Evolutionary conservation across 2,888 invertebrate species (phyloP), one percentile per base, ranked within the genome.

Genomic region (Taenaris catops): DNA sequence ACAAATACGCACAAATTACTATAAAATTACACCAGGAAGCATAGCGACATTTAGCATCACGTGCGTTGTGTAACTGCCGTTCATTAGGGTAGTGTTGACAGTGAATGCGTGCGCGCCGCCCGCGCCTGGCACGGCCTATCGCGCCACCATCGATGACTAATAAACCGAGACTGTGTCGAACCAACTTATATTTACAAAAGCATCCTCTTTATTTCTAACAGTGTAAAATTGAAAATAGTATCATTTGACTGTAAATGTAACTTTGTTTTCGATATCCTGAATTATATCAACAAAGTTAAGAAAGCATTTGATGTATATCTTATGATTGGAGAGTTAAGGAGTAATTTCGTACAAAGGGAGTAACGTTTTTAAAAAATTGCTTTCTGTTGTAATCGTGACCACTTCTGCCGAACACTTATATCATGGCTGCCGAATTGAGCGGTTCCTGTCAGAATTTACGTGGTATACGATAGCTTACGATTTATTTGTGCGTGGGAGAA

Each of bases 91-190:
- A 64, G 83, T 78, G 86, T 83, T 83, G 86, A 86, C 86, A 86
- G 79, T 54, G 58, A 67, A 76, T 83, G 84, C 83, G 84, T 83
- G 84, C 83, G 84, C 81, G 78, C 75, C 65, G 67, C 69, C 72
- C 75, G 79, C 76, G 63, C 63, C 64, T 71, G 72, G 84, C 73
- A 71, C 84, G 76, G 65, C 69, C 63, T 84, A 84, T 84, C 84
- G 81, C 80, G 57, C 74, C 83, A 80, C 81, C 84, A 84, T 83
- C 86, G 80, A 83, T 84, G 84, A 84, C 83, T 84, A 86, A 84
- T 81, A 83, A 76, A 78, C 76, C 64, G 51, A 58, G 46, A 56
- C 62, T 52, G 53, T 41, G 37, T 45, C 48, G 46, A 40, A 48
- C 47, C 48, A 52, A 38, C 25, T 14, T 33, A 40, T 17, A 26